Percentiles rank a stretch among this genome's conserved stretches.
These are phyloP conservation scores for Erebia aethiops DNA, from an alignment of 2,888 invertebrate species.

Conservation along the genomic window DNA sequence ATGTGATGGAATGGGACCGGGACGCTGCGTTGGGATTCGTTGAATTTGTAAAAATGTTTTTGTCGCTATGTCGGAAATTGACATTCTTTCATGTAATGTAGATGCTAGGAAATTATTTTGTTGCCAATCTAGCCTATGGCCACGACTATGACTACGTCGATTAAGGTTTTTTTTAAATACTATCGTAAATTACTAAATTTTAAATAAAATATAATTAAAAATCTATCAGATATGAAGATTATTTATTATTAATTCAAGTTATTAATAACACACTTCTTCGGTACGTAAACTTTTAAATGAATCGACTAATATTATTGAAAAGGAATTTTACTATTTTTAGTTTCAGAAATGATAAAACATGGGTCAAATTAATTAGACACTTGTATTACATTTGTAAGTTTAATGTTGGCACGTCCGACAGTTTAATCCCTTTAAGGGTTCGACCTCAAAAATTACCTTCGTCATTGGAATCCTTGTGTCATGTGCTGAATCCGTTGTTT, in stretches of 20 bases:
- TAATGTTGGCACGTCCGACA: conserved; percentile 8
- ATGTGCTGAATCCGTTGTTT: background rate
- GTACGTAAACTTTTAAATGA: too few relatives aligned
- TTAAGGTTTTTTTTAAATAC: background rate
- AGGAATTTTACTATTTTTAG: background rate
- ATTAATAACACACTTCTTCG: too few relatives aligned
- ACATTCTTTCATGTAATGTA: conserved; percentile 8
- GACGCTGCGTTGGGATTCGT: conserved; percentile 56
- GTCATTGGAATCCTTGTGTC: conserved; percentile 1
- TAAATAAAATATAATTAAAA: too few relatives aligned
- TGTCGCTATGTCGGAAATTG: conserved; percentile 14
- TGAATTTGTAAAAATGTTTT: conserved; percentile 57
- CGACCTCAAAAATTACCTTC: conserved; percentile 14
- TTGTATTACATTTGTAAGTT: conserved; percentile 13
- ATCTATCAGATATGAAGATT: too few relatives aligned
- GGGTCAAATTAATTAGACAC: conserved; percentile 5
- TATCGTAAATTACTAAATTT: background rate
- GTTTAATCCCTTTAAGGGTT: conserved; percentile 6
- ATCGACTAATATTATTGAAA: background rate
- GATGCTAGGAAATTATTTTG: background rate
- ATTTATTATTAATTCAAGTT: too few relatives aligned
- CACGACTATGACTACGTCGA: background rate
- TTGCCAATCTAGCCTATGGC: background rate
- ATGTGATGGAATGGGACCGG: conserved; percentile 74
- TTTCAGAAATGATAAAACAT: conserved; percentile 1